Percentiles rank a stretch among this genome's conserved stretches.
These are phyloP conservation scores for Agrypnia vestita DNA, from an alignment of 1,140 invertebrate species.

Conservation along the genomic window DNA sequence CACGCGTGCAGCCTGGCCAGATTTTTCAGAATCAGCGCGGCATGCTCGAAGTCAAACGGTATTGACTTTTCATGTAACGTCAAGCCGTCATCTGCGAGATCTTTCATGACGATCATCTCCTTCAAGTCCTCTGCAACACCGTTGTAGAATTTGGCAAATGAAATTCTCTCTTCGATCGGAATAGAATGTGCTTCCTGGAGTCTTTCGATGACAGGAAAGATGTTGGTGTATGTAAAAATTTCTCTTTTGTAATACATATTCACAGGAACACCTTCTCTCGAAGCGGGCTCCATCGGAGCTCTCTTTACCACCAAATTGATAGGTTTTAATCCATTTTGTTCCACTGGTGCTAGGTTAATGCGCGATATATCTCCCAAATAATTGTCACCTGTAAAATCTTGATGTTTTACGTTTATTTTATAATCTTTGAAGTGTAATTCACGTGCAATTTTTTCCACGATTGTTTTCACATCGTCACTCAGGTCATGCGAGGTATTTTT, in stretches of 20 bases:
- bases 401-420: slow-evolving; percentile 3
- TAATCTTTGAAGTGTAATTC: neutral
- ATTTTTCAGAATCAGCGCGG: slow-evolving; percentile 69
- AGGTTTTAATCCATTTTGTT: neutral
- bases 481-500: neutral
- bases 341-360: neutral
- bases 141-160: slow-evolving; percentile 30
- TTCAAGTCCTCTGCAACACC: slow-evolving; percentile 63
- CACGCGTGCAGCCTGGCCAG: slow-evolving; percentile 74
- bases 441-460: neutral
- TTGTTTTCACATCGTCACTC: neutral
- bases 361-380: slow-evolving; percentile 14
- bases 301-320: slow-evolving; percentile 2
- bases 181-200: slow-evolving; percentile 29
- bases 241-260: slow-evolving; percentile 35
- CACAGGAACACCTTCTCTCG: neutral
- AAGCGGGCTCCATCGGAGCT: neutral
- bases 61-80: slow-evolving; percentile 71
- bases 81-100: slow-evolving; percentile 71
- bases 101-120: slow-evolving; percentile 72
- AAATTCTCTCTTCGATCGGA: neutral
- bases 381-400: slow-evolving; percentile 13
- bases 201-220: slow-evolving; percentile 29
- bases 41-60: slow-evolving; percentile 70
- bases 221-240: slow-evolving; percentile 38